Conservation (phyloP, 1,140 invertebrate genomes). For the Leptinotarsa undecemlineata region DNA sequence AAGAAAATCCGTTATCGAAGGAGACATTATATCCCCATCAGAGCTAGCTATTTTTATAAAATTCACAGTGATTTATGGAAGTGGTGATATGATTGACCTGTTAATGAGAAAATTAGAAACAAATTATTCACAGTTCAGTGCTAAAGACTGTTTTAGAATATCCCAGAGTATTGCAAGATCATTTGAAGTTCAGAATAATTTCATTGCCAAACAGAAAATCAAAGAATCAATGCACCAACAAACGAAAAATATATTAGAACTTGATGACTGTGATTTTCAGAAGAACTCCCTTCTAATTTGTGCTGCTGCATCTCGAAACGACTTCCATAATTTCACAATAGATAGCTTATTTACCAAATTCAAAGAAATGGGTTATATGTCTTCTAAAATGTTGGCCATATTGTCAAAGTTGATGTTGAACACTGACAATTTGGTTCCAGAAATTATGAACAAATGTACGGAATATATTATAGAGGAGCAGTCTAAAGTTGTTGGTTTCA, state of each 20-base stretch:
- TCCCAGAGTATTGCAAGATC: constrained; percentile 26
- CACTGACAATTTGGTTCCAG: constrained; percentile 53
- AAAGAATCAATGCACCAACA: constrained; percentile 8
- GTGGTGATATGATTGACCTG: constrained; percentile 49
- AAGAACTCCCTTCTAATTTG: constrained; percentile 30
- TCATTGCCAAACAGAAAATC: constrained; percentile 8
- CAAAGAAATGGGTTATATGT: constrained; percentile 41
- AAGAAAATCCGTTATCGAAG: constrained; percentile 52
- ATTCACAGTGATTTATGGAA: constrained; percentile 59
- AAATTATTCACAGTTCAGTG: constrained; percentile 51
- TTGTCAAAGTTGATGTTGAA: constrained; percentile 52
- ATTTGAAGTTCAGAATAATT: neutral
- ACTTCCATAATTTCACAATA: constrained; percentile 24
- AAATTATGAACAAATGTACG: constrained; percentile 55
- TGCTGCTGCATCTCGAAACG: constrained; percentile 27
- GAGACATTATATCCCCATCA: constrained; percentile 50
- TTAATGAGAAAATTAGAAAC: constrained; percentile 50
- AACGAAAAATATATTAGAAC: constrained; percentile 20
- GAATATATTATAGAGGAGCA: constrained; percentile 54
- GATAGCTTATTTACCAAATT: constrained; percentile 27
- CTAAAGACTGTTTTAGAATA: constrained; percentile 54
- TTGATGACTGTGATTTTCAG: constrained; percentile 3
- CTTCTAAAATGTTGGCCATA: constrained; percentile 55
- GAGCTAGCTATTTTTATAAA: constrained; percentile 54
- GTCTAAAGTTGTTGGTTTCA: constrained; percentile 55